Evolutionary conservation across 2,888 invertebrate genomes (phyloP).

Genomic region (Pachycephus smyrnensis): DNA sequence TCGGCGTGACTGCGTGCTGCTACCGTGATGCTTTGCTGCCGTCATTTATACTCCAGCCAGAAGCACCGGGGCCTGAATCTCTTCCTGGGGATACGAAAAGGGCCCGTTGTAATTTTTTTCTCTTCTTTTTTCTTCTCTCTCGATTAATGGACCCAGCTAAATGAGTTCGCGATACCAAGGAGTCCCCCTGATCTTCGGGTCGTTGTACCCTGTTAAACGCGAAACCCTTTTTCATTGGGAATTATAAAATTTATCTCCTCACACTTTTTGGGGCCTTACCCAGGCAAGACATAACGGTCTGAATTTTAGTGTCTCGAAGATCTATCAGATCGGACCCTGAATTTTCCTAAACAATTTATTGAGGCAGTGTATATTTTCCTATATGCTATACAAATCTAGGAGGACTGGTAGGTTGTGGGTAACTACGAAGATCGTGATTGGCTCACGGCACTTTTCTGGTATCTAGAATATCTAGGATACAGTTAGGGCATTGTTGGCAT

Average conservation of each 20-base stretch:
- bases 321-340: not conserved
- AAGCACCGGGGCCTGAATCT: not conserved
- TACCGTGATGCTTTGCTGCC: not conserved
- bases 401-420: not conserved
- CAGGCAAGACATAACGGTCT: not conserved
- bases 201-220: not conserved
- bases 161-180: conserved; percentile 1
- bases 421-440: not conserved
- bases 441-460: not conserved
- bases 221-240: not conserved
- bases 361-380: not conserved
- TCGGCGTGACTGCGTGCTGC: conserved; percentile 13
- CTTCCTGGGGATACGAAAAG: not conserved
- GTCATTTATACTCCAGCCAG: not conserved
- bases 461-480: conserved; percentile 2
- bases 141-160: conserved; percentile 1
- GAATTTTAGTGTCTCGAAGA: not conserved
- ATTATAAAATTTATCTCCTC: not conserved
- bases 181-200: not conserved
- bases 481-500: conserved; percentile 22
- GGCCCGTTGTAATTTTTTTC: not conserved
- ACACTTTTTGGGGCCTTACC: not conserved
- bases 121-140: not conserved
- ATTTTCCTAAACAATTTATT: not conserved
- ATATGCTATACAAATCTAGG: not conserved